Conservation (phyloP, 2,797 vertebrate genomes). For the Crocodylus rhombifer region DNA sequence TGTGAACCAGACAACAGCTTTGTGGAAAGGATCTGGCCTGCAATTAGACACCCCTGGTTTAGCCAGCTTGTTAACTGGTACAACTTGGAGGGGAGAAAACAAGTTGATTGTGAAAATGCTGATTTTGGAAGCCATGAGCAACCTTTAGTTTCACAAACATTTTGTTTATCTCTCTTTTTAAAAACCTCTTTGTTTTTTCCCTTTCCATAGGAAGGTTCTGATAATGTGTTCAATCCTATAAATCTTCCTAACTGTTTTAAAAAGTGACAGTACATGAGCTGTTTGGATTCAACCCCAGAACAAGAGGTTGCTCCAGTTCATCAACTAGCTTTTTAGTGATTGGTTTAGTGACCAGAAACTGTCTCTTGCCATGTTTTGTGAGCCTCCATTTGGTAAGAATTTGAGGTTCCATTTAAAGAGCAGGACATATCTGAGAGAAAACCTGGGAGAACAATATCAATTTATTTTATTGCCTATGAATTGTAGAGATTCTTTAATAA, state of each 20-base stretch:
- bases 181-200: not conserved
- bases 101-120: conserved; percentile 3
- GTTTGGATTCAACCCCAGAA: conserved; percentile 35
- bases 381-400: conserved; percentile 17
- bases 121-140: conserved; percentile 6
- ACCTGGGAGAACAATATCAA: not conserved
- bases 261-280: not conserved
- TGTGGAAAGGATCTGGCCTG: too few relatives aligned
- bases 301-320: conserved; percentile 20
- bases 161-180: conserved; percentile 29
- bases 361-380: not conserved
- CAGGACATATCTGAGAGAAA: not conserved
- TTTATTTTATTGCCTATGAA: not conserved
- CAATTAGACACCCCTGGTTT: not conserved
- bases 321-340: conserved; percentile 5
- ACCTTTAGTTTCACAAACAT: not conserved
- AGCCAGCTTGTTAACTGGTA: not conserved
- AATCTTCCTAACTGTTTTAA: not conserved
- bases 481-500: conserved; percentile 8
- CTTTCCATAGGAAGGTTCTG: not conserved
- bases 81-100: not conserved
- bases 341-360: not conserved
- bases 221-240: conserved; percentile 6
- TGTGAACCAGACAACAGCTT: too few relatives aligned
- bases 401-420: not conserved